phyloP scores from a whole-genome alignment of 2,113 vertebrate species.

The Amblyornis subalaris region DNA sequence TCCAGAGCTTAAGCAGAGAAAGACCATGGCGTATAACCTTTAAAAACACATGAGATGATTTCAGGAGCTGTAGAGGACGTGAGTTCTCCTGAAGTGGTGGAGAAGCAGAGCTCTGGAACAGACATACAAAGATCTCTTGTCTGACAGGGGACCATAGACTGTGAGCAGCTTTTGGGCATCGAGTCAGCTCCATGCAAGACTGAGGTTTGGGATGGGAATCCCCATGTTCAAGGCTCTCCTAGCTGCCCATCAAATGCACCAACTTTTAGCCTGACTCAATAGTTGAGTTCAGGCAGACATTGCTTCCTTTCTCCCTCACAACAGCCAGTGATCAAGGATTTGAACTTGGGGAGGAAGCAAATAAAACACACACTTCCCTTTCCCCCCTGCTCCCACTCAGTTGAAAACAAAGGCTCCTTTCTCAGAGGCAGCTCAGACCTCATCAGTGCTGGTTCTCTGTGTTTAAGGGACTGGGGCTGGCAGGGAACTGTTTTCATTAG shows the following conservation, averaged over 20 bases:
- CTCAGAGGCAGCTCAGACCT: neutral
- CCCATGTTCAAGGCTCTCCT: neutral
- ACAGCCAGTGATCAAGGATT: neutral
- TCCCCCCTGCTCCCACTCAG: neutral
- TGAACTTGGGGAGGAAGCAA: slow-evolving; percentile 26
- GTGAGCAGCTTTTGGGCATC: neutral
- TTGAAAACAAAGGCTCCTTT: slow-evolving; percentile 48
- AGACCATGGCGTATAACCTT: neutral
- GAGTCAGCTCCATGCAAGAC: neutral
- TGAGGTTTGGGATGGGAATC: neutral
- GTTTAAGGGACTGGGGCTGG: neutral
- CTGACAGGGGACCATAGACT: neutral
- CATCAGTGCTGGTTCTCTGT: neutral
- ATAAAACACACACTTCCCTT: slow-evolving; percentile 12
- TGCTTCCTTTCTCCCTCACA: neutral
- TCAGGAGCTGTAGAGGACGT: neutral
- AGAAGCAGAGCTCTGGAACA: neutral
- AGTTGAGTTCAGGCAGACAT: neutral
- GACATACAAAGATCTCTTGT: neutral
- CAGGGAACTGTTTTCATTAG: slow-evolving; percentile 20
- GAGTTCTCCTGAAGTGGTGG: neutral
- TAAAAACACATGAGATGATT: neutral
- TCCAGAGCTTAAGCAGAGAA: neutral
- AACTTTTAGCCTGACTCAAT: neutral
- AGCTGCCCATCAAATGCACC: neutral